Base-by-base conservation (phyloP, 2,888 invertebrate genomes). In the Nasonovia ribisnigri region DNA sequence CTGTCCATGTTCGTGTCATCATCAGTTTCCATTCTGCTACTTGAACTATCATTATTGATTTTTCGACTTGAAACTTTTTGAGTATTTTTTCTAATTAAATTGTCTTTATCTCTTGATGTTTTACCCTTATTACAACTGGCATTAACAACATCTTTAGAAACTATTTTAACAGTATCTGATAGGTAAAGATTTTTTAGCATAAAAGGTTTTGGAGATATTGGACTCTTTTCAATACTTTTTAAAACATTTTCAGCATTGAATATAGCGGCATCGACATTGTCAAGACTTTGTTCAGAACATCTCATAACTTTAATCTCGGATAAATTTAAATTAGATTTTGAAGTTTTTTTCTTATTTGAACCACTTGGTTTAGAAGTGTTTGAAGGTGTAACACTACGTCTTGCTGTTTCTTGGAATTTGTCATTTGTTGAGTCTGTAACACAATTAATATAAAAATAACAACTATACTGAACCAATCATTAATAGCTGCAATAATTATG, bases 381-480 rank as follows among this genome's bases (percentile, higher is more conserved):
- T 54, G 54, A 54, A 43, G 26, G 13, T 11, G 1, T 42, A n/a
- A 20, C 16, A 13, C 29, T 10, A 24, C 26, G 67, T 51, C 24
- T 84, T 57, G 46, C 13, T 46, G 24, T 84, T 48, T 93, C 26
- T 42, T 84, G 48, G 4, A 36, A 84, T 11, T 88, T 43, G 6
- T n/a, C 43, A 54, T 77, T 26, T 90, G 42, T 36, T 46, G 3
- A 26, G 84, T 90, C 93, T 93, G 87, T 43, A 93, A 93, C 54
- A 88, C 11, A 92, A 77, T n/a, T 88, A 77, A 77, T 43, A 51
- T 54, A 88, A 77, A 92, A 88, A 88, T 51, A 87, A 48, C 6
- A 36, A 84, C n/a, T 24, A 57, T 48, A 60, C 6, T 36, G 60
- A 60, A 42, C 43, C 36, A 87, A 60, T 42, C 26, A 46, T 46